These are phyloP conservation scores for Iphiclides podalirius DNA, from an alignment of 2,888 invertebrate species.

Conservation along the genomic window DNA sequence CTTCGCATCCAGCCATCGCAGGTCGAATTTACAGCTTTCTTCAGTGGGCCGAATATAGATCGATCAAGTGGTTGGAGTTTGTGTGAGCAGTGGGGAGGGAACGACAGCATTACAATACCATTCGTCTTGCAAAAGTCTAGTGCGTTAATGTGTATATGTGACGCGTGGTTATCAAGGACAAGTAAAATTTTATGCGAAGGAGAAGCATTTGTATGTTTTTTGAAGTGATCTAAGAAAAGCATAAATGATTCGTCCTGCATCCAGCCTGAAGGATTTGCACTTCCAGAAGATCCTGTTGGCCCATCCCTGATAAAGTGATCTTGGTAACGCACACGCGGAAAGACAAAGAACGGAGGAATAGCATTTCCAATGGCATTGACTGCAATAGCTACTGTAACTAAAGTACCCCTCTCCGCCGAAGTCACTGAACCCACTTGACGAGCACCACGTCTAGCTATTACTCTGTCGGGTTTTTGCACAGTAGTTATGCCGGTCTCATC, in stretches of 20 bases:
- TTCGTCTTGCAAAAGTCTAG: slow-evolving; percentile 33
- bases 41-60: slow-evolving; percentile 35
- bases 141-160: slow-evolving; percentile 32
- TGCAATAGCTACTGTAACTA: slow-evolving; percentile 40
- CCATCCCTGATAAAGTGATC: slow-evolving; percentile 31
- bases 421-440: slow-evolving; percentile 41
- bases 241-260: slow-evolving; percentile 20
- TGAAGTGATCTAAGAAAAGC: not conserved
- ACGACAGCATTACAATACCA: slow-evolving; percentile 32
- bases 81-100: slow-evolving; percentile 36
- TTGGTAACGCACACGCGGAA: slow-evolving; percentile 27
- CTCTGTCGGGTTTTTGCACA: slow-evolving; percentile 31
- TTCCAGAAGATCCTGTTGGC: slow-evolving; percentile 27
- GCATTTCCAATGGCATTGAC: slow-evolving; percentile 38
- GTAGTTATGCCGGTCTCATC: slow-evolving; percentile 30
- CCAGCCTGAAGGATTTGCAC: slow-evolving; percentile 30
- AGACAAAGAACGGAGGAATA: slow-evolving; percentile 35
- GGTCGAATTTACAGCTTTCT: slow-evolving; percentile 32
- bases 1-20: slow-evolving; percentile 36
- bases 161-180: slow-evolving; percentile 36
- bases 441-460: slow-evolving; percentile 26
- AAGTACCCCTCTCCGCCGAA: slow-evolving; percentile 45
- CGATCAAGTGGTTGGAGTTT: slow-evolving; percentile 36
- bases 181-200: slow-evolving; percentile 23
- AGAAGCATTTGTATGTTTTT: slow-evolving; percentile 16